Evolutionary conservation across 1,140 invertebrate genomes (phyloP).

Genomic region (Geopemphigus sp.): DNA sequence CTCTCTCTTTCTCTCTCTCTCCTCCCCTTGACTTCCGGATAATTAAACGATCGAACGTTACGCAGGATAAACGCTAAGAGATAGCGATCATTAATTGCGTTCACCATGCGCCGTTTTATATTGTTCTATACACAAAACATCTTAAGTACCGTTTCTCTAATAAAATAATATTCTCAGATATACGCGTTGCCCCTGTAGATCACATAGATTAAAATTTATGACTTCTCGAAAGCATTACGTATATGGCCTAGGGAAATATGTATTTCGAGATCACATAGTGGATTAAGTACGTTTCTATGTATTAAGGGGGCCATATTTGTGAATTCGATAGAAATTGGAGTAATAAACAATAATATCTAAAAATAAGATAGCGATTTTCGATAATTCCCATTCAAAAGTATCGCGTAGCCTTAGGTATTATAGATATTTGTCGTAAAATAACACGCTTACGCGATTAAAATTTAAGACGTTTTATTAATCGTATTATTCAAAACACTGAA

Average conservation of each 20-base stretch:
- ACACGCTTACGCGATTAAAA: too few relatives aligned
- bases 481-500: too few relatives aligned
- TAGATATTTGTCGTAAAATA: too few relatives aligned
- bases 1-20: too few relatives aligned
- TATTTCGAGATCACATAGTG: constrained; percentile 9
- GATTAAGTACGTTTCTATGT: constrained; percentile 15
- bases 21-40: not conserved
- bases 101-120: not conserved
- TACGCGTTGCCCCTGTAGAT: not conserved
- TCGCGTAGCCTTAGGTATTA: too few relatives aligned
- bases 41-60: constrained; percentile 13
- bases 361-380: not conserved
- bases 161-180: not conserved
- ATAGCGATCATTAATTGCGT: not conserved
- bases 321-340: not conserved
- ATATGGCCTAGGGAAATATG: not conserved
- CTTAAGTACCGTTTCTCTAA: constrained; percentile 9
- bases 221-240: not conserved
- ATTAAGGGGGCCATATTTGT: not conserved
- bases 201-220: constrained; percentile 12
- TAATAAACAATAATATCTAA: constrained; percentile 1
- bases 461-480: too few relatives aligned
- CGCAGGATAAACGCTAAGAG: not conserved
- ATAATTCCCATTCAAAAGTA: not conserved
- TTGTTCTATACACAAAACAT: not conserved